Base-by-base conservation (phyloP, 2,888 invertebrate genomes). In the Glyphotaelius pellucidus region DNA sequence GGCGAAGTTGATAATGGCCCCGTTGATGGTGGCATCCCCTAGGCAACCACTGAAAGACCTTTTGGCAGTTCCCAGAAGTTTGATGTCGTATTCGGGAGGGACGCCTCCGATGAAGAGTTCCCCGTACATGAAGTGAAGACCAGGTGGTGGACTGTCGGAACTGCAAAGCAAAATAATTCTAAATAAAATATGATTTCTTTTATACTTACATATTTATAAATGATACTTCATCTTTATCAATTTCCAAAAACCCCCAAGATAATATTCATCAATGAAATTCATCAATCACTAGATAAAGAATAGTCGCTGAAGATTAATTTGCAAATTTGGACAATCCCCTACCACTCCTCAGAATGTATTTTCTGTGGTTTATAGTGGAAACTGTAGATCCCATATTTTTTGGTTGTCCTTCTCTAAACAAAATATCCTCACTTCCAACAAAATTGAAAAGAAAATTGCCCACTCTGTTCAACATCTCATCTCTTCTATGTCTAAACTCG, bases 21-120 rank as follows among this genome's bases (percentile, higher is more conserved):
- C 98, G 94, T 99, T 99, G 90, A 99, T 95, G 0, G 98, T 98
- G 0, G 98, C 98, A 95, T 99, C 99, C 0, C 98, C 98, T 84
- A 99, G 97, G 95, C 99, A 99, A 1, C 99, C 99, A 42, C 97
- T 96, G 94, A 99, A 98, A 5, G 98, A 97, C 89, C 96, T 95
- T 0, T 97, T 96, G 11, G 97, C 97, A 0, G 97, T 95, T 96
- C 96, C 96, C 9, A 96, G 96, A 4, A 96, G 94, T 0, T 94
- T 95, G 0, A 97, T 95, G 11, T 96, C 95, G 93, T 96, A 96
- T 15, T 96, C 96, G 0, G 96, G 95, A 3, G 98, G 98, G 2
- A 98, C 95, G 0, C 99, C 99, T n/a, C 99, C 99, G 93, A 99
- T 97, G 95, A 97, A 99, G 11, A 99, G 95, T 31, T 97, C 97